Conservation (phyloP, 2,888 invertebrate genomes). For the Nudaria mundana region DNA sequence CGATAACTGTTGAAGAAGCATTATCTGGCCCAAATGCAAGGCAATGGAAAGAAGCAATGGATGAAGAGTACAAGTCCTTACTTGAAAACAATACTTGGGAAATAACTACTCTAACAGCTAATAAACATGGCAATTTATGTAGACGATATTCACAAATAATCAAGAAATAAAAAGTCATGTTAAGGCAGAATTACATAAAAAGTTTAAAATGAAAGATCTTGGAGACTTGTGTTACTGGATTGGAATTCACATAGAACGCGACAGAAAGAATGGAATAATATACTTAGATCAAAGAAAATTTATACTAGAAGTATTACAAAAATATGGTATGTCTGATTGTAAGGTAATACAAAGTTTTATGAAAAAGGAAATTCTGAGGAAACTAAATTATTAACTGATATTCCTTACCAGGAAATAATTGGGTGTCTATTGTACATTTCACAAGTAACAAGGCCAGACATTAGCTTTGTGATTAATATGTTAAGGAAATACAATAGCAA, state of each 20-base stretch:
- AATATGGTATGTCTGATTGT: constrained; percentile 6
- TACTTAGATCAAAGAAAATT: constrained; percentile 3
- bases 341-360: neutral
- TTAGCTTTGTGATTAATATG: constrained; percentile 11
- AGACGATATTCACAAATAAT: neutral
- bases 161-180: neutral
- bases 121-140: neutral
- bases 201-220: neutral
- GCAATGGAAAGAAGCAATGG: neutral
- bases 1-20: neutral
- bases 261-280: constrained; percentile 1
- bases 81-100: too few species aligned
- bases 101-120: too few species aligned
- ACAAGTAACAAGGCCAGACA: constrained; percentile 14
- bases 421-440: constrained; percentile 19
- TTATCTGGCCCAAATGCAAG: neutral
- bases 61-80: neutral
- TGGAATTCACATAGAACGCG: neutral
- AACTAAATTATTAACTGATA: constrained; percentile 1
- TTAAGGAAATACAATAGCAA: constrained; percentile 20
- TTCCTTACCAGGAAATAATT: constrained; percentile 16
- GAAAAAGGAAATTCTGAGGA: neutral
- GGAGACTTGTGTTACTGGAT: neutral
- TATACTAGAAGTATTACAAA: constrained; percentile 1
- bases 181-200: neutral